phyloP scores from a whole-genome alignment of 2,888 invertebrate genomes.

The Argyra leucocephala region DNA sequence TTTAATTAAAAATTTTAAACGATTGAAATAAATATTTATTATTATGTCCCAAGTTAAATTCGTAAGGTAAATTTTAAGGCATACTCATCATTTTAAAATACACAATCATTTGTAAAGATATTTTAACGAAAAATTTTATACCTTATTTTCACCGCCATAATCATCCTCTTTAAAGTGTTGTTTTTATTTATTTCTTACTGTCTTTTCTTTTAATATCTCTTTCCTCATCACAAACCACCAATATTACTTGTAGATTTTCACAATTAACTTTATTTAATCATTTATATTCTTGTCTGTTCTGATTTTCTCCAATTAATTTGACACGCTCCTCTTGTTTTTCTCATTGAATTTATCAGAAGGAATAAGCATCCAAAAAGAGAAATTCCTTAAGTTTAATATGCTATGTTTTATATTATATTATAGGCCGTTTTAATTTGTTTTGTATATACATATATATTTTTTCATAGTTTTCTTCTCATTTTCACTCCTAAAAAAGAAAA shows the following conservation, averaged over 20 bases:
- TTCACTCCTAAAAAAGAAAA: too few relatives aligned
- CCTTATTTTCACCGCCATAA: background rate
- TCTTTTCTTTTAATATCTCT: background rate
- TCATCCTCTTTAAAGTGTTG: too few relatives aligned
- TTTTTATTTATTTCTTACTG: background rate
- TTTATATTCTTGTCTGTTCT: background rate
- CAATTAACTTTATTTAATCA: background rate
- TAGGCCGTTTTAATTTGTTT: too few relatives aligned
- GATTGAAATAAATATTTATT: too few relatives aligned
- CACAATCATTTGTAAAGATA: too few relatives aligned
- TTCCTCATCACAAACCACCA: background rate
- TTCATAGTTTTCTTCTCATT: too few relatives aligned
- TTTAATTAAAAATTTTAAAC: too few relatives aligned
- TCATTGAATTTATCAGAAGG: background rate
- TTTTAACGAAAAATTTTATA: too few relatives aligned
- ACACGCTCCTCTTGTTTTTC: background rate
- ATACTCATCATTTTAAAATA: too few relatives aligned
- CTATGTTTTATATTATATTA: background rate
- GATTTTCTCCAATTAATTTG: constrained; percentile 1
- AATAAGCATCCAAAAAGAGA: background rate
- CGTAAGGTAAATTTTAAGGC: too few relatives aligned
- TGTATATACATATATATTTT: too few relatives aligned
- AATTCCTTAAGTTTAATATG: background rate
- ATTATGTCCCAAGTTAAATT: too few relatives aligned
- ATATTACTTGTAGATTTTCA: background rate